Evolutionary conservation across 2,888 invertebrate species (phyloP), one percentile per base, ranked within the genome.

Genomic region (Hydrotaea diabolus): DNA sequence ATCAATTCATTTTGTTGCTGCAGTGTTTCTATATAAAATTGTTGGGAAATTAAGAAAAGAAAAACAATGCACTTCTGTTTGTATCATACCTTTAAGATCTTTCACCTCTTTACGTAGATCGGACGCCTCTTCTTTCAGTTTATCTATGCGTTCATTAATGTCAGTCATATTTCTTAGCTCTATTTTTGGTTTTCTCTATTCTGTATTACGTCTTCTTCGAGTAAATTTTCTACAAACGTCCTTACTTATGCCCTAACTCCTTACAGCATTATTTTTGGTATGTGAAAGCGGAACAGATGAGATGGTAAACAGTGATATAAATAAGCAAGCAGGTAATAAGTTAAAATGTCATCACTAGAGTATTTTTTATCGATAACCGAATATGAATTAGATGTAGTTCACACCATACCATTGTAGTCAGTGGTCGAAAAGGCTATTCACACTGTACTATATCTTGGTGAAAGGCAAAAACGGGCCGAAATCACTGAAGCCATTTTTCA

Each of bases 1-100:
- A 83, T 83, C 31, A 83, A 15, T 39, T 83, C 80, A 71, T 83
- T 83, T 80, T 83, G 83, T 19, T 80, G 83, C 21, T 64, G 17
- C 26, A 83, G 15, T 0, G 80, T 77, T 9, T 77, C 83, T 83
- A 21, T 0, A 53, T 49, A 19, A 39, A 39, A 8, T 8, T 39
- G 36, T 8, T 43, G 43, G 19, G 8, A 77, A 36, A 36, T 36
- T 8, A 36, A 64, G n/a, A n/a, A n/a, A n/a, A n/a, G n/a, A n/a
- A n/a, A n/a, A 19, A 8, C 43, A 57, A 62, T 26, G 9, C 5
- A 53, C 17, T 31, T 21, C 15, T 57, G 9, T 17, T 7, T 55
- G 17, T 13, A 46, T 2, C n/a, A n/a, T n/a, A 83, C 83, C 83
- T 77, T 80, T 83, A 21, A 83, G 59, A 49, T 77, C 74, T 62